These are phyloP conservation scores for Muntiacus muntjak DNA, from an alignment of 2,113 vertebrate genomes.

Conservation along the genomic window DNA sequence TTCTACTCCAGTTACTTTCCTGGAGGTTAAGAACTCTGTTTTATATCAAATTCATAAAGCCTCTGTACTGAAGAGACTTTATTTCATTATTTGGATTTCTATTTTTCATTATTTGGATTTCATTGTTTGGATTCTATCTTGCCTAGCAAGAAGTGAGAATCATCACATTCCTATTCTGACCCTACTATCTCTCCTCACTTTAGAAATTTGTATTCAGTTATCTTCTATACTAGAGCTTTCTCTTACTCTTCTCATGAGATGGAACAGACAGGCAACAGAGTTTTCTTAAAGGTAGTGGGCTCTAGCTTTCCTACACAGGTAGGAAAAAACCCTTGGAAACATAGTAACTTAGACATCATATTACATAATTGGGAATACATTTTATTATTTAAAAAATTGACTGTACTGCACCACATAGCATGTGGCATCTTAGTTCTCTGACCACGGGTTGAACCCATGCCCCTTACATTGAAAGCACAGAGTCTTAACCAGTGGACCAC, in stretches of 20 bases:
- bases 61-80: neutral
- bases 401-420: neutral
- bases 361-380: neutral
- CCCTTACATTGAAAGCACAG: neutral
- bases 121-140: neutral
- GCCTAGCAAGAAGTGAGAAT: neutral
- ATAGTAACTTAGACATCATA: neutral
- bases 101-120: neutral
- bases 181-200: neutral
- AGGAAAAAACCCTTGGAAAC: neutral
- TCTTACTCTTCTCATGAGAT: neutral
- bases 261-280: neutral
- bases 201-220: neutral
- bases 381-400: neutral
- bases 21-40: neutral
- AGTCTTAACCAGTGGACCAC: neutral
- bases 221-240: neutral
- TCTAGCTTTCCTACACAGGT: neutral
- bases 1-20: neutral
- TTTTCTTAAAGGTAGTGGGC: neutral
- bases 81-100: neutral
- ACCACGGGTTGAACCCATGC: neutral
- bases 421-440: neutral
- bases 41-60: neutral
- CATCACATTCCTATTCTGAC: neutral